These are phyloP conservation scores for Ditula angustiorana DNA, from an alignment of 2,888 invertebrate genomes.

Conservation along the genomic window DNA sequence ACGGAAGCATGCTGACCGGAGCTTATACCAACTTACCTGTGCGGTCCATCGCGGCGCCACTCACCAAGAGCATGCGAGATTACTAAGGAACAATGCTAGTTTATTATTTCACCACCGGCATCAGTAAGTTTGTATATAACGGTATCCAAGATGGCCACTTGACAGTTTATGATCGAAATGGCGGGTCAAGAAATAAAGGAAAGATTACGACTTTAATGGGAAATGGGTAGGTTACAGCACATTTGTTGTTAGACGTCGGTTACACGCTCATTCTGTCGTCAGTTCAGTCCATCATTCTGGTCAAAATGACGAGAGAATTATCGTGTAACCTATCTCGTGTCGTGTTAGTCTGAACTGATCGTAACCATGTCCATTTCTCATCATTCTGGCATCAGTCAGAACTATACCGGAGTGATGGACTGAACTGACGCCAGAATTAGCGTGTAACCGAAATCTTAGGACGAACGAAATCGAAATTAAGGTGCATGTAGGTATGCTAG, in stretches of 20 bases:
- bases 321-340: too few species aligned
- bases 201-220: not conserved
- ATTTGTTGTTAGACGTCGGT: not conserved
- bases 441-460: too few species aligned
- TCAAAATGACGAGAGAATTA: too few species aligned
- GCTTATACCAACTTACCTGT: constrained; percentile 44
- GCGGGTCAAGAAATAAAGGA: not conserved
- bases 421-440: too few species aligned
- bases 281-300: too few species aligned
- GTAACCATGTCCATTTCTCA: too few species aligned
- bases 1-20: constrained; percentile 57
- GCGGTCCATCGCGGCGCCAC: constrained; percentile 16
- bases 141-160: constrained; percentile 26
- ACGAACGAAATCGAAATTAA: too few species aligned
- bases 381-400: too few species aligned
- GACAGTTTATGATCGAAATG: constrained; percentile 20
- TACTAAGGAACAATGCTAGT: constrained; percentile 2
- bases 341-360: too few species aligned
- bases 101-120: constrained; percentile 10
- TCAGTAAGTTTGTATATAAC: constrained; percentile 20
- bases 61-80: not conserved
- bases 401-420: too few species aligned
- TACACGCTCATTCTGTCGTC: too few species aligned
- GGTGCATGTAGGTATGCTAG: too few species aligned
- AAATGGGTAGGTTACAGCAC: not conserved